Evolutionary conservation across 2,888 invertebrate genomes (phyloP).

Genomic region (Drepana falcataria): DNA sequence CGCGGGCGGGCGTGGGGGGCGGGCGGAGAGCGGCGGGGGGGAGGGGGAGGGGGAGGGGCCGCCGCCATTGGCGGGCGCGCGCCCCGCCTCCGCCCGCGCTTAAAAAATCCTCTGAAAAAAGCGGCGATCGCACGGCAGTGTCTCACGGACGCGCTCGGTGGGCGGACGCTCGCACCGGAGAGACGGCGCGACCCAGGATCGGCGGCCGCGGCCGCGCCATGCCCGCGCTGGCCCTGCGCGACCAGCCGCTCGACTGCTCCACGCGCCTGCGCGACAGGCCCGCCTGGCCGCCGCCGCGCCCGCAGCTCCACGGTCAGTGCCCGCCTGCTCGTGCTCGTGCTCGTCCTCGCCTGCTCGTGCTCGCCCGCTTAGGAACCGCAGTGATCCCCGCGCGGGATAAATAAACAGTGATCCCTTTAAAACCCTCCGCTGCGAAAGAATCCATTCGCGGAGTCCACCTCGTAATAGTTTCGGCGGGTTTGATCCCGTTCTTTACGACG

Average conservation of each 20-base stretch:
- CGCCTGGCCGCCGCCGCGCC: conserved; percentile 64
- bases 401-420: neutral
- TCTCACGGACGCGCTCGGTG: conserved; percentile 63
- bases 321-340: conserved; percentile 13
- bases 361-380: neutral
- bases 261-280: conserved; percentile 77
- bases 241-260: conserved; percentile 86
- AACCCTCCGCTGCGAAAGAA: neutral
- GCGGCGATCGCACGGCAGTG: conserved; percentile 64
- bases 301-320: conserved; percentile 59
- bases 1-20: conserved; percentile 27
- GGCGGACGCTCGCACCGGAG: conserved; percentile 59
- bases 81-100: conserved; percentile 62
- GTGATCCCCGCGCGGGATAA: neutral
- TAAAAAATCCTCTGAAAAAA: conserved; percentile 62
- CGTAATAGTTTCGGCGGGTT: conserved; percentile 8
- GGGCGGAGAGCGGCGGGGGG: conserved; percentile 28
- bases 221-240: conserved; percentile 82
- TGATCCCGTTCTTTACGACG: conserved; percentile 19
- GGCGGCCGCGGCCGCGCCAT: conserved; percentile 79
- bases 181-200: conserved; percentile 72
- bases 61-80: conserved; percentile 55
- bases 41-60: conserved; percentile 28
- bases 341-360: conserved; percentile 6
- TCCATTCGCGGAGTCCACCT: neutral